Percentiles rank a stretch among this genome's conserved stretches.
phyloP scores from a whole-genome alignment of 2,888 invertebrate genomes.

The Xestobium rufovillosum region DNA sequence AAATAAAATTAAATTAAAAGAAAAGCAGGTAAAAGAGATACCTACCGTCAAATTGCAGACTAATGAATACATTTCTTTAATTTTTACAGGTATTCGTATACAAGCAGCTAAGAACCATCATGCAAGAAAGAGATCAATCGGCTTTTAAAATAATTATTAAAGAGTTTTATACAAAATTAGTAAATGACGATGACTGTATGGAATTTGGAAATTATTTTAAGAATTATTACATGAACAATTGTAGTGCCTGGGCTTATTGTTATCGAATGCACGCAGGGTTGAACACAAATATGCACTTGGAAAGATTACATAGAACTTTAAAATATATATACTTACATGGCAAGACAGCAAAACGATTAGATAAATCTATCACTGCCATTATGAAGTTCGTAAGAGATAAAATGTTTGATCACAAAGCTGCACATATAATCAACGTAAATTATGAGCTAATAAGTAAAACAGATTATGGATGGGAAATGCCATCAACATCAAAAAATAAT shows the following conservation, averaged over 20 bases:
- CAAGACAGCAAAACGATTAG: conserved; percentile 23
- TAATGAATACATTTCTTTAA: too few relatives aligned
- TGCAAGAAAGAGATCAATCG: conserved; percentile 1
- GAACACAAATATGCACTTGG: conserved; percentile 28
- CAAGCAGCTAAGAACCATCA: conserved; percentile 2
- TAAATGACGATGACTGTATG: neutral
- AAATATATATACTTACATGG: conserved; percentile 26
- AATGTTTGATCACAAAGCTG: conserved; percentile 21
- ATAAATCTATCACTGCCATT: conserved; percentile 22
- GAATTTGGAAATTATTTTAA: too few relatives aligned
- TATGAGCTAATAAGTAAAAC: conserved; percentile 12
- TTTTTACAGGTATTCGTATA: conserved; percentile 3
- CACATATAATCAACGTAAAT: conserved; percentile 18
- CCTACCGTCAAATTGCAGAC: too few relatives aligned
- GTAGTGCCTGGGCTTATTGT: conserved; percentile 25
- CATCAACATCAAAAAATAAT: conserved; percentile 9
- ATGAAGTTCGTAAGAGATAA: conserved; percentile 24
- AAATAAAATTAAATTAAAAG: too few relatives aligned
- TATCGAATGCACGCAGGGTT: conserved; percentile 21
- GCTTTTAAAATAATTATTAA: neutral
- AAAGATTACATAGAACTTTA: conserved; percentile 25
- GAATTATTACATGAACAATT: too few relatives aligned
- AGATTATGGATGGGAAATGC: conserved; percentile 8
- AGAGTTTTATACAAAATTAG: neutral
- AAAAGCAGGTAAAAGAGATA: too few relatives aligned